Evolutionary conservation across 2,797 vertebrate genomes (phyloP).

Genomic region (Merluccius polli): DNA sequence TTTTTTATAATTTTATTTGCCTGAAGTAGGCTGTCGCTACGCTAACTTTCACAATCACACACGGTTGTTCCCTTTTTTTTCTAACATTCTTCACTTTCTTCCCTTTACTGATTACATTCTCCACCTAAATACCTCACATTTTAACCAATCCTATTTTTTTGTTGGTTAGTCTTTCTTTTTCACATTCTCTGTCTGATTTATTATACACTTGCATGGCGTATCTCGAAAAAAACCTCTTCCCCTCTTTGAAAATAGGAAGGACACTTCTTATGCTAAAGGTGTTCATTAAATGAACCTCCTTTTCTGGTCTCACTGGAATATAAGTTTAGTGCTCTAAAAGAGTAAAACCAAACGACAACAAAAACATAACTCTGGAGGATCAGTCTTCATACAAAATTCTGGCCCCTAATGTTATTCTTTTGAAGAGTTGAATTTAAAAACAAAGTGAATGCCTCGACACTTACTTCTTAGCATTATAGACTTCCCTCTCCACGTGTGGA

Average conservation of each 20-base stretch:
- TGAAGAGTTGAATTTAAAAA: neutral
- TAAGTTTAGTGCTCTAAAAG: neutral
- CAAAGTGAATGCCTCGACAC: neutral
- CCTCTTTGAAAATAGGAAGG: conserved; percentile 24
- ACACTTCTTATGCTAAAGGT: conserved; percentile 24
- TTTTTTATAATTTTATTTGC: neutral
- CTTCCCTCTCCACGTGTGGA: neutral
- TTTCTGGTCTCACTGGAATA: neutral
- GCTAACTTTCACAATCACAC: conserved; percentile 21
- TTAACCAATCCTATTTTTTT: conserved; percentile 11
- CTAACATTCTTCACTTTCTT: conserved; percentile 14
- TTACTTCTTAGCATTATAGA: neutral
- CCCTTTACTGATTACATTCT: conserved; percentile 8
- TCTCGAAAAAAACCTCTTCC: conserved; percentile 12
- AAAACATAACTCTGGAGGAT: conserved; percentile 1
- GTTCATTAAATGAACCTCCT: neutral
- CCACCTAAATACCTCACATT: neutral
- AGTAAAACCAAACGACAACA: neutral
- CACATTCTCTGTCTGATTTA: conserved; percentile 40
- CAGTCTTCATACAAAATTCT: neutral
- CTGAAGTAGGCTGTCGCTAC: neutral
- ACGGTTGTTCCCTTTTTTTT: conserved; percentile 25
- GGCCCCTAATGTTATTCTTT: neutral
- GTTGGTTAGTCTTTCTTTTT: conserved; percentile 33
- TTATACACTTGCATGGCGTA: conserved; percentile 26